Conservation (phyloP, 2,888 invertebrate species). For the Anorthoa munda region DNA sequence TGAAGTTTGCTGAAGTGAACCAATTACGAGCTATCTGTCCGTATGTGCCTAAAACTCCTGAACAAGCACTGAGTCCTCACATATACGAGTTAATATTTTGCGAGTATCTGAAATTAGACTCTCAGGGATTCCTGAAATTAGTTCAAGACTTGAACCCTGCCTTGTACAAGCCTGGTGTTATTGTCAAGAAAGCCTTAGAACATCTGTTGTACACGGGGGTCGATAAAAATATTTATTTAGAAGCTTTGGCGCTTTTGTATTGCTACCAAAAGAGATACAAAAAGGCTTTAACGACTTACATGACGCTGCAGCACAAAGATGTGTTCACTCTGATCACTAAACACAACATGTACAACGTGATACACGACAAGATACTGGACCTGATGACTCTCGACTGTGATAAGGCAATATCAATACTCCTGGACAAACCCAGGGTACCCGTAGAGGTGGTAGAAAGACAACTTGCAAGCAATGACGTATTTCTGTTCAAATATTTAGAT, state of each 20-base stretch:
- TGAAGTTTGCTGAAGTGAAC: constrained; percentile 96
- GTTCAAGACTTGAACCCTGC: constrained; percentile 97
- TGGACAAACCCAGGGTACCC: constrained; percentile 93
- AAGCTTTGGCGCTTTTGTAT: constrained; percentile 97
- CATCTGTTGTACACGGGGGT: constrained; percentile 93
- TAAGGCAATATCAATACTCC: constrained; percentile 95
- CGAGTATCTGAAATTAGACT: constrained; percentile 96
- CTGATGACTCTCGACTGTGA: constrained; percentile 96
- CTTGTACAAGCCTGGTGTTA: constrained; percentile 95
- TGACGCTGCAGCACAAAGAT: constrained; percentile 96
- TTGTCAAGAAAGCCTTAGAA: constrained; percentile 96
- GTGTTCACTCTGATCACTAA: constrained; percentile 97
- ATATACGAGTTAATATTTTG: constrained; percentile 98
- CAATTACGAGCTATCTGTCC: constrained; percentile 95
- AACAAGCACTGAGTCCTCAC: constrained; percentile 94
- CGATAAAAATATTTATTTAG: constrained; percentile 94
- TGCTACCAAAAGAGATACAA: constrained; percentile 97
- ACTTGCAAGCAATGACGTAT: constrained; percentile 93
- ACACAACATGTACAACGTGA: constrained; percentile 95
- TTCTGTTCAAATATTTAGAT: constrained; percentile 96
- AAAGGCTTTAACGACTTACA: constrained; percentile 97
- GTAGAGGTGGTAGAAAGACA: constrained; percentile 96
- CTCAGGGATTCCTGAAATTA: constrained; percentile 95
- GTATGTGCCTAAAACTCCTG: constrained; percentile 94
- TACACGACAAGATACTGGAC: constrained; percentile 96